These are phyloP conservation scores for Pterocles gutturalis DNA, from an alignment of 2,113 vertebrate species.

Conservation along the genomic window DNA sequence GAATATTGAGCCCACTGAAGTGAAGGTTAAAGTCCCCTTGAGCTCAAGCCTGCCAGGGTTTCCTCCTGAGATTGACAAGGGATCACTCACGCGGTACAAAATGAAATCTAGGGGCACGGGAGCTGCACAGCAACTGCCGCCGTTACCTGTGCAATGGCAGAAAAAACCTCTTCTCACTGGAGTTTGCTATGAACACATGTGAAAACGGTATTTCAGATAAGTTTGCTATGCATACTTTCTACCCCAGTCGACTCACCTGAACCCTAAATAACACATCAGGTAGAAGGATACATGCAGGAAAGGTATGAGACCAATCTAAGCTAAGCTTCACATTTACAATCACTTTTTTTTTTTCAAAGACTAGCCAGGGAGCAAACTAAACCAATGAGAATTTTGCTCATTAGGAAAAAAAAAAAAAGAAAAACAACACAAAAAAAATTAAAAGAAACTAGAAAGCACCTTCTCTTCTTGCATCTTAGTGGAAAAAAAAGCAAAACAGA, in stretches of 20 bases:
- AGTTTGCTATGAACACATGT: not conserved
- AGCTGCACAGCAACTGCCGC: not conserved
- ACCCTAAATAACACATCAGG: not conserved
- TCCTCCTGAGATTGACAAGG: not conserved
- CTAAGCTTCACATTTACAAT: not conserved
- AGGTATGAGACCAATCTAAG: not conserved
- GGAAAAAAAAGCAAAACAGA: not conserved
- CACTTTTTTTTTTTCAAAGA: not conserved
- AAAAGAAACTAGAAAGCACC: not conserved
- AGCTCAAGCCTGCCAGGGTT: not conserved
- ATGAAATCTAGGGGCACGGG: fast-evolving
- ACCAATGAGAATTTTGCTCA: not conserved
- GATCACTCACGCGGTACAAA: not conserved
- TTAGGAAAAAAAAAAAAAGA: not conserved
- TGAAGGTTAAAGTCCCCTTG: not conserved
- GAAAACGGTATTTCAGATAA: not conserved
- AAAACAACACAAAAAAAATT: not conserved
- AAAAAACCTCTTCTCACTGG: not conserved
- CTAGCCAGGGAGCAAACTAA: not conserved
- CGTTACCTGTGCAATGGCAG: fast-evolving
- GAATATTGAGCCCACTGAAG: not conserved
- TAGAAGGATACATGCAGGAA: not conserved
- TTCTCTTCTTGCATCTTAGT: not conserved
- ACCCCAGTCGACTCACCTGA: not conserved
- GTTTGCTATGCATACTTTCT: not conserved